A percentile compares a stretch with the other conserved stretches of the same genome.
phyloP scores from a whole-genome alignment of 2,113 vertebrate species.

The Callopanchax toddi region DNA sequence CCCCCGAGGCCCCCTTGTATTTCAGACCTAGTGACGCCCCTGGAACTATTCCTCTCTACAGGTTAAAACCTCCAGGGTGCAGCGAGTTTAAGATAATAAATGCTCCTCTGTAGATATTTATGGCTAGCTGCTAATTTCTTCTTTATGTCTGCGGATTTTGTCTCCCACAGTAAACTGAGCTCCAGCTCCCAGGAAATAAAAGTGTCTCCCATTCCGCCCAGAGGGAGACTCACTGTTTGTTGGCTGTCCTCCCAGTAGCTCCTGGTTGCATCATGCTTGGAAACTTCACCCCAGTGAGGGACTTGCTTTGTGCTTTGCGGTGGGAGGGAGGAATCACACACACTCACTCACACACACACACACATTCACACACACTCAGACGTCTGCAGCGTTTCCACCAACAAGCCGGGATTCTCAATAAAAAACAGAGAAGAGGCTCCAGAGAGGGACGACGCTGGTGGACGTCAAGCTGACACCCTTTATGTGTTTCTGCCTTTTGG shows the following conservation, averaged over 20 bases:
- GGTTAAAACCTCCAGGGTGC: too few species aligned
- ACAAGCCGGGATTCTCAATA: conserved; percentile 33
- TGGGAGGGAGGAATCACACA: conserved; percentile 1
- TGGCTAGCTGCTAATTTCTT: neutral
- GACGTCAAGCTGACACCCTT: neutral
- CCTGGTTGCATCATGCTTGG: conserved; percentile 57
- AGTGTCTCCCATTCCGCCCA: conserved; percentile 1
- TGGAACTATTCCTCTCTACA: too few species aligned
- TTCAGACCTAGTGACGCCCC: too few species aligned
- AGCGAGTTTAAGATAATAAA: neutral
- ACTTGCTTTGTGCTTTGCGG: conserved; percentile 34
- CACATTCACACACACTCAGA: neutral
- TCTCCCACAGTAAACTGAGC: neutral
- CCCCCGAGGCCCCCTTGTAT: too few species aligned
- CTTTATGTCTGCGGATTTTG: neutral
- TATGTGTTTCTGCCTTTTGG: neutral
- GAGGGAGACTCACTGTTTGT: conserved; percentile 9
- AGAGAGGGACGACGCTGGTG: neutral
- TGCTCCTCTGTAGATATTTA: neutral
- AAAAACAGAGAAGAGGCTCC: conserved; percentile 16
- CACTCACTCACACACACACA: neutral
- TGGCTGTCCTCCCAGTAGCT: conserved; percentile 20
- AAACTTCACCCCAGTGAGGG: conserved; percentile 77
- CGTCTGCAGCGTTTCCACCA: conserved; percentile 32
- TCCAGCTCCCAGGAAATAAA: neutral